Base-by-base conservation (phyloP, 2,888 invertebrate species). In the Polyommatus iphigenia region DNA sequence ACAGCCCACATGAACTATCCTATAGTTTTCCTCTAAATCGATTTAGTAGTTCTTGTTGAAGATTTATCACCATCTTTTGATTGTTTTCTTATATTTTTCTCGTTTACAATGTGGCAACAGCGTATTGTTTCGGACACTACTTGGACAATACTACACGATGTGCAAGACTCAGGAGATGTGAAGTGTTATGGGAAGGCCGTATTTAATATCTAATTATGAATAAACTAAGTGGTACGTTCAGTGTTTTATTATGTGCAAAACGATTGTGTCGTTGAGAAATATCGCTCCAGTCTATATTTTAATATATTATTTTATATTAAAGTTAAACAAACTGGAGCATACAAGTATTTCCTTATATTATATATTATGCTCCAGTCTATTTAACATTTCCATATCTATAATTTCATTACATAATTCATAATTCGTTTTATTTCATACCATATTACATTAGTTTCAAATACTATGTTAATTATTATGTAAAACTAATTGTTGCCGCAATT, bases 11-110 rank as follows among this genome's bases (percentile, higher is more conserved):
- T 36, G 6, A 36, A 36, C 36, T 36, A 36, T 36, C 7, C 36
- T 8, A 36, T 36, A n/a, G n/a, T n/a, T n/a, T n/a, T 0, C 36
- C 36, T 36, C 36, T 36, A 36, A 36, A 6, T 54, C 5, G 18
- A 54, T 54, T 54, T 54, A 18, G 54, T 54, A 54, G 54, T 18
- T 4, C 5, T 54, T 54, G 5, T 6, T 54, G 0, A 15, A 50
- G 50, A 20, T 15, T n/a, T 7, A 15, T 59, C 5, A 20, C 20
- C 59, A 59, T 59, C 20, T 4, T 29, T 29, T 67, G 67, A 67
- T 67, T 67, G 67, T 67, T 67, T 67, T 67, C 67, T 32, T 32
- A 67, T 67, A 67, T 67, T 67, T 67, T 67, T 67, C 15, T 32
- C 15, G 29, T 67, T 24, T 20, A 59, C 20, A 5, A 32, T 67